Percentiles rank a stretch among this genome's conserved stretches.
phyloP scores from a whole-genome alignment of 1,140 invertebrate genomes.

The Mamestra configurata region DNA sequence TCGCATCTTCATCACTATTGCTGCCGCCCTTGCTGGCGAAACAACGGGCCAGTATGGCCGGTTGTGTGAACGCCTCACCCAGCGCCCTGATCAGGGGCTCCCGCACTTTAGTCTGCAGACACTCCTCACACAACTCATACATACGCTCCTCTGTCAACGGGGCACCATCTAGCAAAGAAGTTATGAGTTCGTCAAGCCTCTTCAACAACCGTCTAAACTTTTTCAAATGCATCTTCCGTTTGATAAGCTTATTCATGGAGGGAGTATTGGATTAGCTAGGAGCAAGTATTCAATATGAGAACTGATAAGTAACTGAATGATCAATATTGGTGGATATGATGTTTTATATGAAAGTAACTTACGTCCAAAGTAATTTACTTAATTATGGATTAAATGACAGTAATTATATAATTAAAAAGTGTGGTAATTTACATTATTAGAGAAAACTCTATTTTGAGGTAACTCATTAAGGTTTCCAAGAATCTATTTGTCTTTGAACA shows the following conservation, averaged over 20 bases:
- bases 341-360: not conserved
- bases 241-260: not conserved
- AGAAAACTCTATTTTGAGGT: too few species aligned
- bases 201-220: constrained; percentile 57
- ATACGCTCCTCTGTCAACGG: constrained; percentile 84
- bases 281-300: not conserved
- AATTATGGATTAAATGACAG: too few species aligned
- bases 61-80: constrained; percentile 83
- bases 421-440: too few species aligned
- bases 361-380: too few species aligned
- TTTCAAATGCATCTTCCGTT: constrained; percentile 45
- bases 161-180: constrained; percentile 72
- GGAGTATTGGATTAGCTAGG: not conserved
- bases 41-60: constrained; percentile 88
- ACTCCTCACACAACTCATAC: constrained; percentile 81
- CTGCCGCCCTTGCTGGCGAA: constrained; percentile 86
- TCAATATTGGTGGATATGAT: not conserved
- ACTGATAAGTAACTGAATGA: not conserved
- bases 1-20: constrained; percentile 59
- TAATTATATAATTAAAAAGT: too few species aligned
- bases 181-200: constrained; percentile 64
- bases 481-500: too few species aligned
- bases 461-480: too few species aligned
- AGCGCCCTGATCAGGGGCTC: constrained; percentile 77
- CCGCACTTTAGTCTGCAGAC: constrained; percentile 73